phyloP scores from a whole-genome alignment of 2,888 invertebrate genomes.

The Lycia hirtaria region DNA sequence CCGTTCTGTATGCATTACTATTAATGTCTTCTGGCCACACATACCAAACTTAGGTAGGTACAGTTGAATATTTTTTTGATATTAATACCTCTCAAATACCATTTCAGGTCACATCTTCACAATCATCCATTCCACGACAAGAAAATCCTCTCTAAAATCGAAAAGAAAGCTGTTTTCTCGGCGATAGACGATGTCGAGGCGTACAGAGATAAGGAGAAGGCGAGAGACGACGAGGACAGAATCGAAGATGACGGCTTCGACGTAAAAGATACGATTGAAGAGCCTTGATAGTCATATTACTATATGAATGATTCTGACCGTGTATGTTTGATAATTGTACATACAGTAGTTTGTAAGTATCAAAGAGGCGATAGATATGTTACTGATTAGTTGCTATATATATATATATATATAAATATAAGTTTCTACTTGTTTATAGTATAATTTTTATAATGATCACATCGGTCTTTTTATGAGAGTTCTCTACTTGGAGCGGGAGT shows the following conservation, averaged over 20 bases:
- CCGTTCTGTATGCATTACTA: no score
- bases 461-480: no score
- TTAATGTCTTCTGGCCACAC: no score
- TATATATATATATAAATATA: no score
- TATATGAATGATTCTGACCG: neutral
- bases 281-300: neutral
- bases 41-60: neutral
- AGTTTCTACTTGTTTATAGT: no score
- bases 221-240: slow-evolving; percentile 33
- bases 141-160: slow-evolving; percentile 75
- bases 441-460: no score
- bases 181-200: slow-evolving; percentile 62
- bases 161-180: slow-evolving; percentile 74
- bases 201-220: slow-evolving; percentile 55
- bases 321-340: neutral
- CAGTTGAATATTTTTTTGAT: neutral
- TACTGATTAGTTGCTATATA: no score
- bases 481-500: no score
- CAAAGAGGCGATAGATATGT: no score
- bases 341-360: no score
- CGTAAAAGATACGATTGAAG: slow-evolving; percentile 11
- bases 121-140: slow-evolving; percentile 80
- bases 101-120: slow-evolving; percentile 72
- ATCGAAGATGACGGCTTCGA: slow-evolving; percentile 24
- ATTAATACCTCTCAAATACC: neutral